phyloP scores from a whole-genome alignment of 2,888 invertebrate species.

The Agonopterix heracliana region DNA sequence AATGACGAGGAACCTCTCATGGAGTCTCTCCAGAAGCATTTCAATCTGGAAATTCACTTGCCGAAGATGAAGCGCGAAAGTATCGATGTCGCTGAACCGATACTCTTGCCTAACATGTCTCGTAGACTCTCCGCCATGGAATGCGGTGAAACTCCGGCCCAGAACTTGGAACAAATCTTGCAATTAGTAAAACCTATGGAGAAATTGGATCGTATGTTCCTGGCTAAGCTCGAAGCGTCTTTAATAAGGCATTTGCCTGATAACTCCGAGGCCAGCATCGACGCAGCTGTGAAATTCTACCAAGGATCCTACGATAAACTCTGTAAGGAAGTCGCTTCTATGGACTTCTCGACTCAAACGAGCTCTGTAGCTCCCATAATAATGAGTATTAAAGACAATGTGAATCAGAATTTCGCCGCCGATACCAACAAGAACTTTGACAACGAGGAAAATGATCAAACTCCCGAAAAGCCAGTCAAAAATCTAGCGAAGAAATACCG shows the following conservation, averaged over 20 bases:
- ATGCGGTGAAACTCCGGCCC: slow-evolving; percentile 45
- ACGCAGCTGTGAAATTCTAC: slow-evolving; percentile 56
- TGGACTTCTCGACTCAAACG: slow-evolving; percentile 56
- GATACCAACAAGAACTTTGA: slow-evolving; percentile 64
- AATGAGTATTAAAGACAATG: slow-evolving; percentile 70
- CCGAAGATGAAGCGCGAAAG: slow-evolving; percentile 63
- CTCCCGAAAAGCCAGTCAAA: slow-evolving; percentile 49
- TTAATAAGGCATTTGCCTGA: slow-evolving; percentile 57
- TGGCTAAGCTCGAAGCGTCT: slow-evolving; percentile 46
- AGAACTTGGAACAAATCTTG: slow-evolving; percentile 42
- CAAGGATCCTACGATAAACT: slow-evolving; percentile 50
- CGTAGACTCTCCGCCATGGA: slow-evolving; percentile 57
- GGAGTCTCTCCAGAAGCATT: slow-evolving; percentile 66
- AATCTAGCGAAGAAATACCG: slow-evolving; percentile 60
- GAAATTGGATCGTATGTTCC: slow-evolving; percentile 49
- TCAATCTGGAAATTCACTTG: slow-evolving; percentile 51
- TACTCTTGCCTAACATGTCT: slow-evolving; percentile 62
- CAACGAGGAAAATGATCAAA: slow-evolving; percentile 55
- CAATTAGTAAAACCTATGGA: slow-evolving; percentile 47
- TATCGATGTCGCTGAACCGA: slow-evolving; percentile 61
- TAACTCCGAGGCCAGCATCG: slow-evolving; percentile 59
- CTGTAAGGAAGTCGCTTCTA: slow-evolving; percentile 39
- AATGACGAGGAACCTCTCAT: slow-evolving; percentile 63
- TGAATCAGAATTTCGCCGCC: slow-evolving; percentile 61
- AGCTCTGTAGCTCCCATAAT: slow-evolving; percentile 66